These are phyloP conservation scores for Centroberyx gerrardi DNA, from an alignment of 2,797 vertebrate species.

Conservation along the genomic window DNA sequence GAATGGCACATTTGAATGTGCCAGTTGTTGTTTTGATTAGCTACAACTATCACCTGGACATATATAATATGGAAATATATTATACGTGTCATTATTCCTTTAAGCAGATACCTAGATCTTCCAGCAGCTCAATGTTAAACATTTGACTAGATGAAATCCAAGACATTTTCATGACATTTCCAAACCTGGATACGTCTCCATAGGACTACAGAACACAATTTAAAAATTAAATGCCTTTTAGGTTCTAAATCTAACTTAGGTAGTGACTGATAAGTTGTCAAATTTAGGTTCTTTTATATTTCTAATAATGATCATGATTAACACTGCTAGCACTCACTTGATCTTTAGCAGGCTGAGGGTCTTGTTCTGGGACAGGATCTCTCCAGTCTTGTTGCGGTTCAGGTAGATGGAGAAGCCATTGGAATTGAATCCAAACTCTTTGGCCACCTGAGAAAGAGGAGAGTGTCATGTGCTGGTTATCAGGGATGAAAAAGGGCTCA, in stretches of 20 bases:
- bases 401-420: constrained; percentile 96
- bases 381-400: constrained; percentile 96
- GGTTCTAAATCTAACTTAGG: too few relatives aligned
- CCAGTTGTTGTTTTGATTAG: neutral
- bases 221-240: neutral
- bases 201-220: neutral
- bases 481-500: accelerated
- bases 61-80: neutral
- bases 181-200: neutral
- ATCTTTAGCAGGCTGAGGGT: constrained; percentile 95
- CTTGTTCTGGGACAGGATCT: constrained; percentile 94
- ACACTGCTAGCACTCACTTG: constrained; percentile 88
- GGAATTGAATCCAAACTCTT: constrained; percentile 97
- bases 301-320: neutral
- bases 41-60: neutral
- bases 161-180: neutral
- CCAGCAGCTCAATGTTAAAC: neutral
- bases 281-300: neutral
- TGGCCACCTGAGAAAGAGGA: constrained; percentile 88
- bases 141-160: neutral
- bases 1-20: neutral
- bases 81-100: neutral
- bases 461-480: neutral
- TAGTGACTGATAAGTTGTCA: neutral
- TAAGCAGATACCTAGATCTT: neutral